Evolutionary conservation across 2,797 vertebrate genomes (phyloP).

Genomic region (Labeo calbasu): DNA sequence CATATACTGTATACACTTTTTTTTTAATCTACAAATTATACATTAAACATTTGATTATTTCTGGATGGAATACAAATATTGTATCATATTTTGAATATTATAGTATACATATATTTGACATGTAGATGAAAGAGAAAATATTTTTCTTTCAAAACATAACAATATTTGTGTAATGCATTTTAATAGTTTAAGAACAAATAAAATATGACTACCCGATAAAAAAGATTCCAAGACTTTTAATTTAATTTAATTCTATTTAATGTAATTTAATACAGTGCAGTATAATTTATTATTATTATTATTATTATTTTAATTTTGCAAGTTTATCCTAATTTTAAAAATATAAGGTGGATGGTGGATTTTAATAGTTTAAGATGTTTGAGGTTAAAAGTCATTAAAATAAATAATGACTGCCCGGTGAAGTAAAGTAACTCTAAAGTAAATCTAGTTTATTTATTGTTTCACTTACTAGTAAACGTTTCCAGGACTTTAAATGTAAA

Average conservation of each 20-base stretch:
- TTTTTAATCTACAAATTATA: too few species aligned
- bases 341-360: background rate
- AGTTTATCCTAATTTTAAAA: too few species aligned
- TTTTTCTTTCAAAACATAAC: background rate
- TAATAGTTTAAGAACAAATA: background rate
- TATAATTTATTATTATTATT: background rate
- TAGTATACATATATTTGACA: too few species aligned
- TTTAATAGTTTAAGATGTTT: background rate
- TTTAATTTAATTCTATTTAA: too few species aligned
- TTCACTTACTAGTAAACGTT: too few species aligned
- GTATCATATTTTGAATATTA: background rate
- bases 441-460: too few species aligned
- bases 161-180: background rate
- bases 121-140: background rate
- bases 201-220: too few species aligned
- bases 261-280: background rate
- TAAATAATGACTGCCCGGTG: background rate
- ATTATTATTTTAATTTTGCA: background rate
- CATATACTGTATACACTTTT: background rate
- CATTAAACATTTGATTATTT: slow-evolving; percentile 1
- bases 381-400: background rate
- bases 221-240: too few species aligned
- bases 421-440: background rate
- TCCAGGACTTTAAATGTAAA: background rate
- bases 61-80: background rate